Base-by-base conservation (phyloP, 2,113 vertebrate genomes). In the Phocoena phocoena region DNA sequence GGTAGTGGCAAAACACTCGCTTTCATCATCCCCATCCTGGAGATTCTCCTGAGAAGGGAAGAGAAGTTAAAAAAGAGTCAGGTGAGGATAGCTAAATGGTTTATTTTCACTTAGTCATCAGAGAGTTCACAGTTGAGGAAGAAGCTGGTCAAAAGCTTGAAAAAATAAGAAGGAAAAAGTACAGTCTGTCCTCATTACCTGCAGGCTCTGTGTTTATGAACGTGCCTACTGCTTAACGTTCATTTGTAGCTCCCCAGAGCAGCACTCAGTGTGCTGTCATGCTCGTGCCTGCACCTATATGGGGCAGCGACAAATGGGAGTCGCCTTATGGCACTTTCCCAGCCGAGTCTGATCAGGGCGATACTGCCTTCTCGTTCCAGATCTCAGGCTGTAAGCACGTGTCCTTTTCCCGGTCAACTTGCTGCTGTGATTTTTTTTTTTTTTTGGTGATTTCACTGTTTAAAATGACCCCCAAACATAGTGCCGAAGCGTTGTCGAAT, bases 1-100 rank as follows among this genome's bases (percentile, higher is more conserved):
- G 99, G 99, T 4, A 99, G 99, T 11, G 99, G 99, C 12, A 99
- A 99, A 97, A 99, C 99, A 0, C 98, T 99, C 0, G 99, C 99
- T 0, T 99, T 99, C 93, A 99, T 99, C 36, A 99, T 99, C 95
- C 99, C 99, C 12, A 97, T 99, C 0, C 93, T 99, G 83, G 99
- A 99, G 94, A 99, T 99, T 84, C 99, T 99, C 1, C 98, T 99
- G 96, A 99, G 98, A 47, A 98, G 99, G 92, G 99, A 99, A 63
- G 99, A 99, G 58, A 99, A 99, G 90, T 97, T 99, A 4, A 99
- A 99, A 98, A 99, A 99, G 98, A 98, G 98, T 98, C 99, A 99
- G 99, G 99, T 99, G 94, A 97, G 90, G 0, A 21, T 0, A 17
- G 31, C 20, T 0, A 1, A 8, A 0, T 8, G 17, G 38, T 28